Base-by-base conservation (phyloP, 2,888 invertebrate species). In the Callimorpha dominula region DNA sequence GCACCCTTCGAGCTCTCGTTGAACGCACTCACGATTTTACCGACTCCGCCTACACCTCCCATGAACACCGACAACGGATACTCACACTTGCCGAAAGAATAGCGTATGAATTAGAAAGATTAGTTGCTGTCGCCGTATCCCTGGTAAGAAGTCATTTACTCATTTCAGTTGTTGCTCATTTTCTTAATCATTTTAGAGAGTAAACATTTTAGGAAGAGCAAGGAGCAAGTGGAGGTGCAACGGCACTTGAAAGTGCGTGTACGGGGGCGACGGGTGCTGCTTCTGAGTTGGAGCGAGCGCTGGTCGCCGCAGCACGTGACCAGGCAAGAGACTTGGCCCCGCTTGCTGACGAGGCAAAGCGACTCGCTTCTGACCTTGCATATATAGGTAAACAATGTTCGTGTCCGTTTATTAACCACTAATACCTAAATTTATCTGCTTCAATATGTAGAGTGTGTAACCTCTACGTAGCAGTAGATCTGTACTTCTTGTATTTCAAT, bases 1-100 rank as follows among this genome's bases (percentile, higher is more conserved):
- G 97, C 83, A 98, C 99, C 76, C 96, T 99, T 88, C 98, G 99
- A 86, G 97, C 98, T 80, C 97, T 99, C 75, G 97, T 99, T 78
- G 99, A 99, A 95, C 97, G 99, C 89, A 99, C 99, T 78, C 98
- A 98, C 96, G 99, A 99, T 96, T 99, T 99, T 95, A 99, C 99
- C 70, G 99, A 99, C 96, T 99, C 99, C 81, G 99, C 99, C 80
- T 99, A 99, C 95, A 99, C 99, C 78, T 98, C 98, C 84, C 99
- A 99, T 94, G 99, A 99, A 90, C 99, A 99, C 94, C 97, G 99
- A 78, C 99, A 99, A 95, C 98, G 98, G 90, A 99, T 99, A 90
- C 96, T 99, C 77, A 97, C 98, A 87, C 96, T 97, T 70, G 97
- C 99, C 89, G 99, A 99, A 92, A 97, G 98, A 88, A 97, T 99